These are phyloP conservation scores for Rhamnusium bicolor DNA, from an alignment of 2,888 invertebrate species.

Conservation along the genomic window DNA sequence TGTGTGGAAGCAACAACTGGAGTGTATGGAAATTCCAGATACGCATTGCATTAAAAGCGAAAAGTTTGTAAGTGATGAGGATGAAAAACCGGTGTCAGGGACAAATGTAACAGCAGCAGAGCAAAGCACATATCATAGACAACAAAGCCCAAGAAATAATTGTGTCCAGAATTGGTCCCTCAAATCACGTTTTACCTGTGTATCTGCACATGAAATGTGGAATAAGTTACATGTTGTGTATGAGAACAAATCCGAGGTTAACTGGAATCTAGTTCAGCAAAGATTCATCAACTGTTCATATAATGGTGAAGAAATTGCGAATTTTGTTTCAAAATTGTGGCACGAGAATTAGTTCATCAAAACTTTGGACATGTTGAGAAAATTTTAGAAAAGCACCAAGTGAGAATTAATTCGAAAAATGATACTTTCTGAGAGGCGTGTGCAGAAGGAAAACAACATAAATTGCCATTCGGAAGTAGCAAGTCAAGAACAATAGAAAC, in stretches of 20 bases:
- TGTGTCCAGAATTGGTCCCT: constrained; percentile 7
- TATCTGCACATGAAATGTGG: constrained; percentile 17
- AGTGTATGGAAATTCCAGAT: constrained; percentile 1
- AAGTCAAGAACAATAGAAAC: background rate
- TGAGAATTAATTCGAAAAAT: background rate
- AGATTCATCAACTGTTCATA: constrained; percentile 8
- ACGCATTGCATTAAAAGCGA: background rate
- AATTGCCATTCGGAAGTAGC: background rate
- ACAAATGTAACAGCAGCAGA: background rate
- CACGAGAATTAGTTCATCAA: background rate
- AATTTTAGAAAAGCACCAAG: background rate
- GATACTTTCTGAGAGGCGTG: background rate
- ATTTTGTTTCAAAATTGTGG: constrained; percentile 3
- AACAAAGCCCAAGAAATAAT: background rate
- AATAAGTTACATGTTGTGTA: constrained; percentile 9
- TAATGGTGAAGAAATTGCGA: constrained; percentile 1
- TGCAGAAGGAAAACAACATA: background rate
- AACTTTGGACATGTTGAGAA: background rate
- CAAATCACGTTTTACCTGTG: background rate
- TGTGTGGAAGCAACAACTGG: background rate
- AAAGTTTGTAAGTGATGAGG: background rate
- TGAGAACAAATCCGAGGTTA: constrained; percentile 13
- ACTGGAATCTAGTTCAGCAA: constrained; percentile 11
- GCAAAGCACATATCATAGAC: background rate
- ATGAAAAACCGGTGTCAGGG: background rate